phyloP scores from a whole-genome alignment of 2,888 invertebrate genomes.

The Euphydryas editha region DNA sequence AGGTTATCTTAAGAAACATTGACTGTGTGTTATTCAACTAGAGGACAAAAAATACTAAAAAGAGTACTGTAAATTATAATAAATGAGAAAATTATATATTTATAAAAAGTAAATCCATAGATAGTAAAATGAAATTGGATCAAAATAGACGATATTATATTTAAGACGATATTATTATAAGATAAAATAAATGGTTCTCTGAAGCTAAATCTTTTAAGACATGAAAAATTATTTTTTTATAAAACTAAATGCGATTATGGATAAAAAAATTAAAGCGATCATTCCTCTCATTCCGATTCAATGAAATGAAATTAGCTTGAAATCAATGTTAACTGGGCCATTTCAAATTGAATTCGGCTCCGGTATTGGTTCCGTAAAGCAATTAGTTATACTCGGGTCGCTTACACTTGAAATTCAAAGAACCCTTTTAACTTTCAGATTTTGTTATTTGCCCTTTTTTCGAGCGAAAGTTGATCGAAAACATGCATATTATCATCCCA shows the following conservation, averaged over 20 bases:
- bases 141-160: neutral
- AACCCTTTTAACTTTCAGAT: neutral
- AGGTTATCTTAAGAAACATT: too few species aligned
- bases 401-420: constrained; percentile 3
- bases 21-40: too few species aligned
- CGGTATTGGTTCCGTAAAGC: neutral
- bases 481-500: neutral
- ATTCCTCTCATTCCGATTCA: neutral
- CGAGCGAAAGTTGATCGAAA: too few species aligned
- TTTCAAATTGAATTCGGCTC: neutral
- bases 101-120: neutral
- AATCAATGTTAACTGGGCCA: constrained; percentile 4
- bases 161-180: too few species aligned
- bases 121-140: neutral
- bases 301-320: neutral
- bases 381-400: neutral
- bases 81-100: neutral
- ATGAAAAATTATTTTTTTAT: neutral
- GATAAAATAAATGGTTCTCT: too few species aligned
- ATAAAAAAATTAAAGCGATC: neutral
- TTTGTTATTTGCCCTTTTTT: neutral
- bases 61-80: too few species aligned
- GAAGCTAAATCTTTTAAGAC: too few species aligned
- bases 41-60: too few species aligned
- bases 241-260: neutral